A percentile compares a stretch with the other conserved stretches of the same genome.
These are phyloP conservation scores for Acromyrmex charruanus DNA, from an alignment of 1,140 invertebrate genomes.

Conservation along the genomic window DNA sequence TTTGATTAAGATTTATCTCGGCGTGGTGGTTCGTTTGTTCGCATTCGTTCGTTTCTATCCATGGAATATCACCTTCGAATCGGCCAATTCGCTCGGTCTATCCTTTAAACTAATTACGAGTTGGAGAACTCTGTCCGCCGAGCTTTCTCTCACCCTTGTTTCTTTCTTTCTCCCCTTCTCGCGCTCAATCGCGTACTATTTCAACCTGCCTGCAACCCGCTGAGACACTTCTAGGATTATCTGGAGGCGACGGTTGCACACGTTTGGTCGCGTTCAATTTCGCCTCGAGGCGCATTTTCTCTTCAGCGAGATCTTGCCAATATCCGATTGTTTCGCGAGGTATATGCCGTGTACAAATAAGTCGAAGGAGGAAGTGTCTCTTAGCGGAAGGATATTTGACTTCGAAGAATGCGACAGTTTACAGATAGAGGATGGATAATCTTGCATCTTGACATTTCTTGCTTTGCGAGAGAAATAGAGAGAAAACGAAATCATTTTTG, in stretches of 20 bases:
- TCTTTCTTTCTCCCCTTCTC: conserved; percentile 5
- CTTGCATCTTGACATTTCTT: not conserved
- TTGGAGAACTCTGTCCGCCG: conserved; percentile 16
- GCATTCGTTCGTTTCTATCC: conserved; percentile 31
- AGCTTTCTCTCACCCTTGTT: not conserved
- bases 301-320: conserved; percentile 27
- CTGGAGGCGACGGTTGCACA: not conserved
- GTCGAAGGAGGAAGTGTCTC: not conserved
- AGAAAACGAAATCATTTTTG: not conserved
- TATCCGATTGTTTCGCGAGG: conserved; percentile 34
- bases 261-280: conserved; percentile 29
- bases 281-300: conserved; percentile 26
- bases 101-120: conserved; percentile 61
- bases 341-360: conserved; percentile 36
- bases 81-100: conserved; percentile 39
- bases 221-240: conserved; percentile 45
- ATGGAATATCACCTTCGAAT: conserved; percentile 57
- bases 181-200: conserved; percentile 22
- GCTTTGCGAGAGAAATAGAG: not conserved
- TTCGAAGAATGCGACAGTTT: not conserved
- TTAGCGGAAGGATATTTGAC: conserved; percentile 31
- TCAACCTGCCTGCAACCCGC: not conserved
- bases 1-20: conserved; percentile 66
- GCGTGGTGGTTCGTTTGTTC: conserved; percentile 30
- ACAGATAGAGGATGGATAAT: not conserved